Base-by-base conservation (phyloP, 2,888 invertebrate species). In the Ophion ellenae region DNA sequence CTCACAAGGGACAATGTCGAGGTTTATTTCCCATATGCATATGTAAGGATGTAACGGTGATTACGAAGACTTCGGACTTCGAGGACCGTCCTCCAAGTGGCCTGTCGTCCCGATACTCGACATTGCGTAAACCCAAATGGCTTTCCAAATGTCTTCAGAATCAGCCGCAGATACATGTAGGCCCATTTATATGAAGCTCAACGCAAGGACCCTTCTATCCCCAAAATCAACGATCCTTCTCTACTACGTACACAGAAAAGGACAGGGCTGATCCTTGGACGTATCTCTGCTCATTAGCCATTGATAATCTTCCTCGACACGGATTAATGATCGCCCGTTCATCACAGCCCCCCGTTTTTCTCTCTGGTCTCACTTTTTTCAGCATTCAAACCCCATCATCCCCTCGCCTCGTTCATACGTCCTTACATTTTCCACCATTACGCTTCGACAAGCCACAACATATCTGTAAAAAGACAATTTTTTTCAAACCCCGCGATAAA, bases 251-350 rank as follows among this genome's bases (percentile, higher is more conserved):
- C 2, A 14, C 2, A 53, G 17, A 53, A 53, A 53, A 53, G 5
- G 53, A 53, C 17, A 4, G 14, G 2, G 53, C 17, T 17, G 17
- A 53, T 53, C 17, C 17, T 17, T 53, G 53, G 53, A 17, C 17
- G 17, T 17, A 53, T 5, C 11, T 57, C 40, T 61, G 66, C 80
- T 80, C 67, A 74, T 80, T 83, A 89, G 89, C 88, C 89, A 90
- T 92, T 91, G 90, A 53, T 53, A 17, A 92, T 90, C 90, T 90
- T 90, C 85, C 83, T 84, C 83, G 76, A 77, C 71, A 67, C 86
- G 70, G 70, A 70, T 79, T 59, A 76, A 86, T 74, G 64, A 86
- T 86, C 59, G 83, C 73, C 40, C 82, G 71, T 47, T 61, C 40
- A 61, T n/a, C 36, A 61, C 28, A 6, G 32, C 32, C 9, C 11